phyloP scores from a whole-genome alignment of 2,113 vertebrate species.

The Sylvietta virens region DNA sequence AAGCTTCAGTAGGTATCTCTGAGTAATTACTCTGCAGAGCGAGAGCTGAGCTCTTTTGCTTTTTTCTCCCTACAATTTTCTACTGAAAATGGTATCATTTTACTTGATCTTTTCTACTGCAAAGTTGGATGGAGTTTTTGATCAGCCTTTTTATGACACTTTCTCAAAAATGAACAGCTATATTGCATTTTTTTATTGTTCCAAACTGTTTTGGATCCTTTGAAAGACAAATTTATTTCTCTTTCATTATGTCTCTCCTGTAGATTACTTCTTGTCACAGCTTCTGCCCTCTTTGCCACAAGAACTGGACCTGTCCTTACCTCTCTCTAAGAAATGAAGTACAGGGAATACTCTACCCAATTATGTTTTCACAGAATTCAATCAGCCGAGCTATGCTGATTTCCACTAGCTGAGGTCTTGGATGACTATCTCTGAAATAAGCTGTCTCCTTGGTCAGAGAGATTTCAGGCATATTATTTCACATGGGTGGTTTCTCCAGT shows the following conservation, averaged over 20 bases:
- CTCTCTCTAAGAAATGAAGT: background rate
- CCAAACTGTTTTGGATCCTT: background rate
- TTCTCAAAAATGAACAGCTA: background rate
- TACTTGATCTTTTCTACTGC: slow-evolving; percentile 17
- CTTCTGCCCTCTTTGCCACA: background rate
- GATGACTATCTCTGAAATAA: slow-evolving; percentile 41
- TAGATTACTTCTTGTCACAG: background rate
- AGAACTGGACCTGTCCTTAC: background rate
- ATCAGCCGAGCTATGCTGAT: slow-evolving; percentile 15
- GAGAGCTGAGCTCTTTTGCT: background rate
- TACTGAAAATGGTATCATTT: slow-evolving; percentile 25
- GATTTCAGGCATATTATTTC: slow-evolving; percentile 44
- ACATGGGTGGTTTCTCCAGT: background rate
- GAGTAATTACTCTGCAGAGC: background rate
- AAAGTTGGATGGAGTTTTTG: slow-evolving; percentile 19
- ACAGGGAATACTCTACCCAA: background rate
- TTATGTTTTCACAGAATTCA: background rate
- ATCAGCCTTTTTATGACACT: slow-evolving; percentile 14
- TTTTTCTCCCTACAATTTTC: slow-evolving; percentile 27
- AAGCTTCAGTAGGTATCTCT: slow-evolving; percentile 25
- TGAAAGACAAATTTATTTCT: background rate
- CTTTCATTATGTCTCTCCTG: background rate
- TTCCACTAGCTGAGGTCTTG: slow-evolving; percentile 1
- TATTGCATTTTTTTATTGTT: background rate
- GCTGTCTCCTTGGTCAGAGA: background rate